A percentile compares a stretch with the other conserved stretches of the same genome.
Conservation (phyloP, 1,140 invertebrate species). For the Planococcus citri region DNA sequence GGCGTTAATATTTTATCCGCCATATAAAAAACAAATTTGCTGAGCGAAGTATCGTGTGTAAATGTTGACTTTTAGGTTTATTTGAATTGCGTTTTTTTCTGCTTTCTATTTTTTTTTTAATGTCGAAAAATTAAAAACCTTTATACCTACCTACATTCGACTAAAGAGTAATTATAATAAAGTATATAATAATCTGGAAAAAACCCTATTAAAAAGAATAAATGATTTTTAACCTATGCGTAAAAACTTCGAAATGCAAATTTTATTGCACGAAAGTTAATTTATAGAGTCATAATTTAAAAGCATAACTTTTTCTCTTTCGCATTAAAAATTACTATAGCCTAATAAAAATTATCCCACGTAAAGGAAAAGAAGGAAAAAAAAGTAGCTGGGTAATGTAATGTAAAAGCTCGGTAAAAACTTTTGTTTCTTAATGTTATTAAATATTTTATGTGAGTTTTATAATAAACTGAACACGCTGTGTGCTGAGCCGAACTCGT, state of each 20-base stretch:
- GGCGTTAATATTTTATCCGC: neutral
- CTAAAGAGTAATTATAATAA: neutral
- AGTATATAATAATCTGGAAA: neutral
- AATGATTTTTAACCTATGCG: conserved; percentile 7
- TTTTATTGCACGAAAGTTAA: conserved; percentile 7
- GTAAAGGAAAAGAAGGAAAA: neutral
- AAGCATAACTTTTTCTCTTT: conserved; percentile 3
- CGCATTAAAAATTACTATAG: neutral
- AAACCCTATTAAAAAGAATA: conserved; percentile 3
- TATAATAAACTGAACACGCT: neutral
- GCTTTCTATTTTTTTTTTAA: neutral
- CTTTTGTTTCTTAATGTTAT: conserved; percentile 2
- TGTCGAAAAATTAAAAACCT: neutral
- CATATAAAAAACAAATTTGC: neutral
- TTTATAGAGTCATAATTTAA: conserved; percentile 4
- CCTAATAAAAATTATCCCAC: neutral
- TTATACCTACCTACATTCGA: neutral
- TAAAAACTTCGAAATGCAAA: neutral
- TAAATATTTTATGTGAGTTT: neutral
- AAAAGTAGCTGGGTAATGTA: no score
- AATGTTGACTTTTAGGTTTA: neutral
- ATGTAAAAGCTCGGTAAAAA: neutral
- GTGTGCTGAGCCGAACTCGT: no score
- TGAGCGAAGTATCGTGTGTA: neutral
- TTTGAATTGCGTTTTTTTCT: neutral